Conservation (phyloP, 1,140 invertebrate species). For the Drosophila prosaltans region DNA sequence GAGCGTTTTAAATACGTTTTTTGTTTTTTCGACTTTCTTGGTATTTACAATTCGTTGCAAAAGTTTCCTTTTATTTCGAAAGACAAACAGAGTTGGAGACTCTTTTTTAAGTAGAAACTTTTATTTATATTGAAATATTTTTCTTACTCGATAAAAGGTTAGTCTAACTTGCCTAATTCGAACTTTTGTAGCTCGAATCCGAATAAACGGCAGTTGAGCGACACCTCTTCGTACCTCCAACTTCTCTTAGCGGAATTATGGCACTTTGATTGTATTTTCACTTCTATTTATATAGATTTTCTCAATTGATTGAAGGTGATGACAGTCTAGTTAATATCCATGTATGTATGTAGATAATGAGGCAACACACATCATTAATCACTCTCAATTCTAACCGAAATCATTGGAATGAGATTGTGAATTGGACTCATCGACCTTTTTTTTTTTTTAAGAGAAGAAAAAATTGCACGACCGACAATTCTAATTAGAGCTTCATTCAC, state of each 20-base stretch:
- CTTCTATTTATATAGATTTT: conserved; percentile 2
- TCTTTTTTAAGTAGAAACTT: too few species aligned
- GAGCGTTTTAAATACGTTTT: conserved; percentile 10
- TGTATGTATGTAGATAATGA: conserved; percentile 51
- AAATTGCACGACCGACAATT: conserved; percentile 56
- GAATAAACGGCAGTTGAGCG: too few species aligned
- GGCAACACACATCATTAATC: conserved; percentile 61
- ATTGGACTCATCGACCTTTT: conserved; percentile 49
- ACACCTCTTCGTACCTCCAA: too few species aligned
- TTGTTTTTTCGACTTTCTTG: not conserved
- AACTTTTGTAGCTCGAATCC: too few species aligned
- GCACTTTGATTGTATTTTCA: not conserved
- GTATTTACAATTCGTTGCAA: conserved; percentile 6
- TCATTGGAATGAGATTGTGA: conserved; percentile 29
- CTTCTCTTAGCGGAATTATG: too few species aligned
- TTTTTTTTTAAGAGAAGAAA: conserved; percentile 17
- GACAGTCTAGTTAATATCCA: conserved; percentile 48
- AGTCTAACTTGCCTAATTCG: too few species aligned
- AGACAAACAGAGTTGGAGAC: too few species aligned
- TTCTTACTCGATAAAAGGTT: too few species aligned
- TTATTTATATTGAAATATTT: too few species aligned
- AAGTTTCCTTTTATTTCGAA: conserved; percentile 1
- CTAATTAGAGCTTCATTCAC: conserved; percentile 70
- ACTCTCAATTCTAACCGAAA: conserved; percentile 25
- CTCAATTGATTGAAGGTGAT: conserved; percentile 55